These are phyloP conservation scores for Scaptomyza pallida DNA, from an alignment of 1,140 invertebrate genomes.

Conservation along the genomic window DNA sequence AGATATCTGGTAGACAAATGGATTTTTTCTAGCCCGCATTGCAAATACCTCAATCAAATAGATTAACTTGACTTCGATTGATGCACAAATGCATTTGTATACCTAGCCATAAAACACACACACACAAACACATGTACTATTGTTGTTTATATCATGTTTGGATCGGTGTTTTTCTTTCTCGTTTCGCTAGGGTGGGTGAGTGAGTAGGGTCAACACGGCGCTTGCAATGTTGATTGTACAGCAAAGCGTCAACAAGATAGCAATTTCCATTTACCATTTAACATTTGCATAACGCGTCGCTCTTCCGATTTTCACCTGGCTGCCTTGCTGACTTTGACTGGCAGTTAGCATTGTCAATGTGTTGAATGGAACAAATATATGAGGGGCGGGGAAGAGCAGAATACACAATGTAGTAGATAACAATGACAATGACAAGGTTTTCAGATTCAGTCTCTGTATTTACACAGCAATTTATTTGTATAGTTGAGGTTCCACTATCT, in stretches of 20 bases:
- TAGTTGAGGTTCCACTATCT: conserved; percentile 28
- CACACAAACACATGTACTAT: background rate
- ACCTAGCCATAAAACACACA: background rate
- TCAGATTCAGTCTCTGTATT: conserved; percentile 52
- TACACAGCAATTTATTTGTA: conserved; percentile 68
- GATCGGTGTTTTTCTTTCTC: background rate
- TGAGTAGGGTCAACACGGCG: conserved; percentile 17
- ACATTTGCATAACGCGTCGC: conserved; percentile 72
- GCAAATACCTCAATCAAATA: conserved; percentile 3
- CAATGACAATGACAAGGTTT: conserved; percentile 62
- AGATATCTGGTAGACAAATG: background rate
- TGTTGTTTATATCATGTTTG: background rate
- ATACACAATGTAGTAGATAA: conserved; percentile 62
- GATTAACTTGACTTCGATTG: background rate
- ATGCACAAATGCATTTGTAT: conserved; percentile 2
- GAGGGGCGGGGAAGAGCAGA: conserved; percentile 1
- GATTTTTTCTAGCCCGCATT: background rate
- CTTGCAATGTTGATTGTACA: conserved; percentile 26
- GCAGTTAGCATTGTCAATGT: conserved; percentile 57
- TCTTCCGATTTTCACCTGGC: conserved; percentile 72
- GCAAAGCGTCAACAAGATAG: conserved; percentile 58
- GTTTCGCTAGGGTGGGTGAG: background rate
- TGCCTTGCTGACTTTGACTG: conserved; percentile 59
- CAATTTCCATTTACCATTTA: conserved; percentile 56
- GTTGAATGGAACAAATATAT: background rate